Conservation (phyloP, 2,888 invertebrate species). For the Hololepta plana region DNA sequence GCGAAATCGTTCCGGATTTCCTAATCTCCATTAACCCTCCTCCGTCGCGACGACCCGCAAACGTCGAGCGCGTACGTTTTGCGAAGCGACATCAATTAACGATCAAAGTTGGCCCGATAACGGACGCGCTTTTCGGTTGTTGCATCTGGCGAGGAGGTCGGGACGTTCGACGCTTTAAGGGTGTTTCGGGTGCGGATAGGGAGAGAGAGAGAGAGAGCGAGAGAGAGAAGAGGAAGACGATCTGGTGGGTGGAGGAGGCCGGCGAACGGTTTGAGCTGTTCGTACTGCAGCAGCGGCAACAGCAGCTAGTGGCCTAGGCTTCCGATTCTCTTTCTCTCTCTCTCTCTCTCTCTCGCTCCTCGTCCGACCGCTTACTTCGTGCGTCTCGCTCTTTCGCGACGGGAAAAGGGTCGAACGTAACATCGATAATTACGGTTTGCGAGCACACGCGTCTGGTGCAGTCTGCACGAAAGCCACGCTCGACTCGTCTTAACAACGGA, state of each 20-base stretch:
- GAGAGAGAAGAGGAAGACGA: slow-evolving; percentile 3
- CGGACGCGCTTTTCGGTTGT: slow-evolving; percentile 12
- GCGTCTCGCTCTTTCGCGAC: too few species aligned
- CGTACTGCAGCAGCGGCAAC: background rate
- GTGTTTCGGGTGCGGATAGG: slow-evolving; percentile 1
- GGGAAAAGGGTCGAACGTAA: slow-evolving; percentile 10
- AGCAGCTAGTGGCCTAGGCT: background rate
- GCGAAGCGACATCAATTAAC: slow-evolving; percentile 17
- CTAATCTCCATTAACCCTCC: slow-evolving; percentile 14
- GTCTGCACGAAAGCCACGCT: slow-evolving; percentile 15
- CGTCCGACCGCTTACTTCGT: too few species aligned
- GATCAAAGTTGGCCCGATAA: slow-evolving; percentile 17
- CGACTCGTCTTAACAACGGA: too few species aligned
- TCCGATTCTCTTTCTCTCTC: slow-evolving; percentile 4
- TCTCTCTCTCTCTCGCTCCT: background rate
- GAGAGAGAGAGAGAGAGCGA: slow-evolving; percentile 1
- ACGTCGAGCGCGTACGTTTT: too few species aligned
- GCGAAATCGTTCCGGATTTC: too few species aligned
- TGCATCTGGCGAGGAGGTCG: slow-evolving; percentile 9
- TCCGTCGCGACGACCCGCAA: too few species aligned
- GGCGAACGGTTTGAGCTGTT: slow-evolving; percentile 6
- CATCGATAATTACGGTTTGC: slow-evolving; percentile 16
- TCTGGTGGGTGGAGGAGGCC: slow-evolving; percentile 3
- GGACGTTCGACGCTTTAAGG: slow-evolving; percentile 3
- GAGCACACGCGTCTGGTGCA: slow-evolving; percentile 13